These are phyloP conservation scores for Diorhabda elongata DNA, from an alignment of 1,140 invertebrate genomes.

Conservation along the genomic window DNA sequence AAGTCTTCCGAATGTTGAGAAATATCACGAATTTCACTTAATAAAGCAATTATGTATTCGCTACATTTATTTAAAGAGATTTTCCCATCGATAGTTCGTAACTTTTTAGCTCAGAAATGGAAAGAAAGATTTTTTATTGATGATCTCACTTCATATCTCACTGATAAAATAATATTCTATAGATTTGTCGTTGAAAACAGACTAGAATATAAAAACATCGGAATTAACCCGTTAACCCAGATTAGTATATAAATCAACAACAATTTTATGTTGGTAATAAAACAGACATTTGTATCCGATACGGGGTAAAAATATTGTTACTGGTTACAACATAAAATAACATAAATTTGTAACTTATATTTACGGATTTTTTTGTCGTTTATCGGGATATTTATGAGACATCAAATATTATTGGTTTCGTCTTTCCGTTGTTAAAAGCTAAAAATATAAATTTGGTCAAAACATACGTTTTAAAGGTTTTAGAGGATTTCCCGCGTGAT, in stretches of 20 bases:
- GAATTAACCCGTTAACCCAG: not conserved
- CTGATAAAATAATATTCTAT: not conserved
- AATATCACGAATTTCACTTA: too few species aligned
- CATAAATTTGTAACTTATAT: not conserved
- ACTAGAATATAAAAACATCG: not conserved
- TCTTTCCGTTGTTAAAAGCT: not conserved
- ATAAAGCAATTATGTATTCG: too few species aligned
- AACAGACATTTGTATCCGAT: not conserved
- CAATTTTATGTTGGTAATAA: not conserved
- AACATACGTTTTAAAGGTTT: not conserved
- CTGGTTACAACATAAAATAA: conserved; percentile 1
- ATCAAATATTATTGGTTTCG: not conserved
- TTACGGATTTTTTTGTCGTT: not conserved
- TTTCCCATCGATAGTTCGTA: too few species aligned
- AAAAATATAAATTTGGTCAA: conserved; percentile 1
- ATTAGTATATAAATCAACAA: not conserved
- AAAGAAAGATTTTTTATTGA: too few species aligned
- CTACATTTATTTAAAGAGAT: too few species aligned
- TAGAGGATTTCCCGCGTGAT: too few species aligned
- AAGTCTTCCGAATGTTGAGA: too few species aligned
- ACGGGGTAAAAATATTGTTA: not conserved
- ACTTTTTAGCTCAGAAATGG: too few species aligned
- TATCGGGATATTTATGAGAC: not conserved
- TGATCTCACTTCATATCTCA: not conserved
- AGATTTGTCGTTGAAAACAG: not conserved